A percentile compares a stretch with the other conserved stretches of the same genome.
Conservation (phyloP, 2,113 vertebrate genomes). For the Diadophis punctatus region DNA sequence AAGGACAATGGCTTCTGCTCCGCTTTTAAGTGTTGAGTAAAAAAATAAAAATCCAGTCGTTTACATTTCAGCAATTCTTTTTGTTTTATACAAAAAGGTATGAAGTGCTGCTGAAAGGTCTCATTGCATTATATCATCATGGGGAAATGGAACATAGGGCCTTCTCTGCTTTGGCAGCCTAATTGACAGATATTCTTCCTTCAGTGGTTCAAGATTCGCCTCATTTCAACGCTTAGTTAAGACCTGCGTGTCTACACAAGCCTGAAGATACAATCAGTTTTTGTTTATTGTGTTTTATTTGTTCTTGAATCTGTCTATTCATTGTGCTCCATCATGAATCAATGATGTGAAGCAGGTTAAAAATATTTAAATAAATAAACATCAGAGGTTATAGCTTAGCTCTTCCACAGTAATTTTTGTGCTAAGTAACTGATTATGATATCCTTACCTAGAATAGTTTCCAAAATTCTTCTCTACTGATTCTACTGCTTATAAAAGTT, state of each 20-base stretch:
- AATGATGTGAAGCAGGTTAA: background rate
- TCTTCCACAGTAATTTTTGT: background rate
- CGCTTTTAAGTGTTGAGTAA: background rate
- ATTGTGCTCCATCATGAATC: background rate
- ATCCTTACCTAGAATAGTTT: background rate
- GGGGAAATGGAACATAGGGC: background rate
- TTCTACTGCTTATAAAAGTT: background rate
- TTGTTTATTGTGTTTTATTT: background rate
- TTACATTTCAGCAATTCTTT: background rate
- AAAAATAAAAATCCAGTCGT: background rate
- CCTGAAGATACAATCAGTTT: background rate
- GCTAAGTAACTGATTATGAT: background rate
- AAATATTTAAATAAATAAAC: background rate
- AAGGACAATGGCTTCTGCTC: background rate
- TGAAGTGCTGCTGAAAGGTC: background rate
- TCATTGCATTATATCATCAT: background rate
- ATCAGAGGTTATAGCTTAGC: background rate
- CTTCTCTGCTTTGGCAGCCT: background rate
- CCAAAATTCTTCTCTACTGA: background rate
- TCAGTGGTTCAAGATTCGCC: background rate
- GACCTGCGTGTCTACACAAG: background rate
- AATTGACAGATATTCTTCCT: background rate
- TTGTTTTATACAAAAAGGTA: background rate
- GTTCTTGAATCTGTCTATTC: background rate
- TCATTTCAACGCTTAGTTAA: background rate